Evolutionary conservation across 2,888 invertebrate genomes (phyloP).

Genomic region (Lochmaea crataegi): DNA sequence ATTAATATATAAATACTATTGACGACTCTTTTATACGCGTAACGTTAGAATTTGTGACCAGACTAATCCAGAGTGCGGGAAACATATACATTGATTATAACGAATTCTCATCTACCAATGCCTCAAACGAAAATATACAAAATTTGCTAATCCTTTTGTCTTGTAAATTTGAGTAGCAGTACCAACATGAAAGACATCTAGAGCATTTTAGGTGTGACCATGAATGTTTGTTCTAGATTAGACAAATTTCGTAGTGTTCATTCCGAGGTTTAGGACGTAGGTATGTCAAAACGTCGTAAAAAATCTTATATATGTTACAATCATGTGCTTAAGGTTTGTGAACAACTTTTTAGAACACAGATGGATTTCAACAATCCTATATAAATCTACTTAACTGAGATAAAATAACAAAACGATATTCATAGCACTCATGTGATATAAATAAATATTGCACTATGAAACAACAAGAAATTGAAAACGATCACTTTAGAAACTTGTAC

Average conservation of each 20-base stretch:
- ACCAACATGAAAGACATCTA: too few relatives aligned
- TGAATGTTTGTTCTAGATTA: too few relatives aligned
- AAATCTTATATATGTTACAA: too few relatives aligned
- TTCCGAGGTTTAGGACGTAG: too few relatives aligned
- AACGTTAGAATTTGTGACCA: too few relatives aligned
- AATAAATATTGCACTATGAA: conserved; percentile 16
- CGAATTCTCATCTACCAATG: not conserved
- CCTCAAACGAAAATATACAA: not conserved
- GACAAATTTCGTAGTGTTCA: too few relatives aligned
- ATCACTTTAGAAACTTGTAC: conserved; percentile 5
- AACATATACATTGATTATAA: not conserved
- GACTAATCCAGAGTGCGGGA: not conserved
- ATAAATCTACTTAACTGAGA: not conserved
- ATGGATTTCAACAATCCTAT: conserved; percentile 8
- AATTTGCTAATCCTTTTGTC: not conserved
- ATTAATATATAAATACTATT: not conserved
- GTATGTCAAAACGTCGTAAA: too few relatives aligned
- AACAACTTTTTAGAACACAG: not conserved
- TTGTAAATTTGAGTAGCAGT: not conserved
- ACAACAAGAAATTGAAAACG: not conserved
- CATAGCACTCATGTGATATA: not conserved
- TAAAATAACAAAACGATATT: conserved; percentile 10
- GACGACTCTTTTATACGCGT: too few relatives aligned
- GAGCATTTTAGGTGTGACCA: too few relatives aligned
- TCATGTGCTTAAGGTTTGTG: not conserved